A percentile compares a stretch with the other conserved stretches of the same genome.
These are phyloP conservation scores for Caenorhabditis uteleia DNA, from an alignment of 2,888 invertebrate species.

Conservation along the genomic window DNA sequence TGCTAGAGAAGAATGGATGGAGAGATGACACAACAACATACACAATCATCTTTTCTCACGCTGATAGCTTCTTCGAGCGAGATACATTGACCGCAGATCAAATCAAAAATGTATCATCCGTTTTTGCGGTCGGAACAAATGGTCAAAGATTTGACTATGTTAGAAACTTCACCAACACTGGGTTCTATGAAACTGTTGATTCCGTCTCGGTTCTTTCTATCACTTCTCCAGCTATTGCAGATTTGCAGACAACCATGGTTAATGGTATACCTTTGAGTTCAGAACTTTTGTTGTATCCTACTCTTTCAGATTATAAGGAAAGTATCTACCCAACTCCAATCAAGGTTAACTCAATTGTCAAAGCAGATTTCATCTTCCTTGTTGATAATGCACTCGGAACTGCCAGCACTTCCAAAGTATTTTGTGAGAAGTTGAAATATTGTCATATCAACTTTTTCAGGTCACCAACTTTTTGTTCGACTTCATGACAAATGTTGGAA, in stretches of 20 bases:
- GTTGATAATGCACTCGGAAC: conserved; percentile 18
- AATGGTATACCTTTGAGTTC: too few species aligned
- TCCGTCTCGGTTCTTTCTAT: conserved; percentile 12
- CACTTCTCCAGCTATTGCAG: conserved; percentile 6
- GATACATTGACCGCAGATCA: conserved; percentile 21
- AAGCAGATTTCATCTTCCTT: conserved; percentile 27
- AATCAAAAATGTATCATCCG: conserved; percentile 23
- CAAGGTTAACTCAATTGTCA: not conserved
- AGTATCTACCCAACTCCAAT: conserved; percentile 25
- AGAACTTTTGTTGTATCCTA: not conserved
- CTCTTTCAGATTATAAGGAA: conserved; percentile 30
- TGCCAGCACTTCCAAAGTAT: not conserved
- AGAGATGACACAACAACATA: conserved; percentile 39
- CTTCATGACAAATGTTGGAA: conserved; percentile 24
- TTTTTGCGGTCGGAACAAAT: conserved; percentile 28
- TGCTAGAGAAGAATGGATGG: conserved; percentile 39
- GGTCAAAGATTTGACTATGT: conserved; percentile 14
- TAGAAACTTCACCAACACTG: conserved; percentile 29
- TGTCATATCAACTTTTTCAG: not conserved
- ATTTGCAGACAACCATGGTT: conserved; percentile 17
- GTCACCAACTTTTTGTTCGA: conserved; percentile 12
- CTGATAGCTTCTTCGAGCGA: conserved; percentile 24
- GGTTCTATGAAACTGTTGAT: conserved; percentile 21
- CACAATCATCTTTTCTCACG: conserved; percentile 40
- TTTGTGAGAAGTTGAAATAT: not conserved